phyloP scores from a whole-genome alignment of 2,888 invertebrate species.

The Lepidocyrtinus sp. region DNA sequence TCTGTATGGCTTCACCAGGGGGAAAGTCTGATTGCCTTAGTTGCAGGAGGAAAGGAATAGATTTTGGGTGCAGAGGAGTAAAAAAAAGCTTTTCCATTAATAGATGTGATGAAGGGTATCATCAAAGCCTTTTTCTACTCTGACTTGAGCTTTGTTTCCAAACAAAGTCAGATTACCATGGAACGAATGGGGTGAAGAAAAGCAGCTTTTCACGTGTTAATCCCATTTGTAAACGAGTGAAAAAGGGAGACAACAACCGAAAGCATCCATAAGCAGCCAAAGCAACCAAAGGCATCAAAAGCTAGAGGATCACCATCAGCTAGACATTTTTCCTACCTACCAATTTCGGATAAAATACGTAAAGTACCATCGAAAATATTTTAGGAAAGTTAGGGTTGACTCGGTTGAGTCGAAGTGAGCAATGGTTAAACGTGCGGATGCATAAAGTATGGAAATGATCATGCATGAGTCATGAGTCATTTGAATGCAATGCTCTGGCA shows the following conservation, averaged over 20 bases:
- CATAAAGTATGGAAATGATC: background rate
- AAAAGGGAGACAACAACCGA: slow-evolving; percentile 21
- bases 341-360: too few relatives aligned
- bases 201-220: slow-evolving; percentile 54
- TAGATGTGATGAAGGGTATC: slow-evolving; percentile 26
- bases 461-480: background rate
- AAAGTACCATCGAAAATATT: background rate
- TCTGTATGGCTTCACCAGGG: too few relatives aligned
- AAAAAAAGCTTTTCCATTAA: slow-evolving; percentile 29
- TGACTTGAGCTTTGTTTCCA: slow-evolving; percentile 11
- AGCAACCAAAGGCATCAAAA: too few relatives aligned
- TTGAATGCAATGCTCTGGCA: background rate
- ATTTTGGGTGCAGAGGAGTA: background rate
- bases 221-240: slow-evolving; percentile 65
- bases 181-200: slow-evolving; percentile 24
- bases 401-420: background rate
- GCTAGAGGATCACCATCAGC: too few relatives aligned
- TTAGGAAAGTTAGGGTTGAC: background rate
- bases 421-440: background rate
- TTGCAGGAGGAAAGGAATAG: background rate
- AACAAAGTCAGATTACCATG: background rate
- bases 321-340: too few relatives aligned
- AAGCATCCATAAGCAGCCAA: background rate
- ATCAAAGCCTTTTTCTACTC: background rate
- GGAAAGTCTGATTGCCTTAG: too few relatives aligned